Conservation (phyloP, 2,113 vertebrate species). For the Raja brachyura region DNA sequence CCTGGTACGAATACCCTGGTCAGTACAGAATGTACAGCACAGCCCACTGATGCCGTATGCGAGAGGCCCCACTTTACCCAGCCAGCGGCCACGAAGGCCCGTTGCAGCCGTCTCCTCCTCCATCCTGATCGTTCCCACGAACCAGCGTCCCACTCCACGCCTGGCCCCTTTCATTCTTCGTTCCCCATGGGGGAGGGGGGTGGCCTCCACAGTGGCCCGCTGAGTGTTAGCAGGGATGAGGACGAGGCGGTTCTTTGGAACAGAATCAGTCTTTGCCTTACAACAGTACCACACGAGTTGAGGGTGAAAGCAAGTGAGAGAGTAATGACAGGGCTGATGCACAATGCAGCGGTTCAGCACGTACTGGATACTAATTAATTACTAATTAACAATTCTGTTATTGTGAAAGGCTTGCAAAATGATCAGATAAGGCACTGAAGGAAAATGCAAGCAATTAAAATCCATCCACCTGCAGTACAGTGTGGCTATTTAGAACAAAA, state of each 20-base stretch:
- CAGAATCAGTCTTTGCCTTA: neutral
- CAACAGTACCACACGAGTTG: neutral
- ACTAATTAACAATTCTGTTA: constrained; percentile 20
- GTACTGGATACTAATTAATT: neutral
- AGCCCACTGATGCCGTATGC: too few species aligned
- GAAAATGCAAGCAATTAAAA: constrained; percentile 34
- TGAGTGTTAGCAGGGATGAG: neutral
- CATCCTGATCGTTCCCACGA: too few species aligned
- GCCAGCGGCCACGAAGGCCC: too few species aligned
- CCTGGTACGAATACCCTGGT: too few species aligned
- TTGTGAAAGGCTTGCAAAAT: neutral
- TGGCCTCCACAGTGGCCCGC: too few species aligned
- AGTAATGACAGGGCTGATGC: neutral
- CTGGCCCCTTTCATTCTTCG: too few species aligned
- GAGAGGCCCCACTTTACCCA: too few species aligned
- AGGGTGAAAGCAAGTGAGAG: neutral
- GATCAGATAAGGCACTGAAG: neutral
- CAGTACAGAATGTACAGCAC: too few species aligned
- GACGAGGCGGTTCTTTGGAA: neutral
- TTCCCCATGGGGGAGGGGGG: too few species aligned
- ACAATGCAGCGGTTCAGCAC: neutral
- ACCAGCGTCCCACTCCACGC: too few species aligned
- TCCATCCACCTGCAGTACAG: neutral
- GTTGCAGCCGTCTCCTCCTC: too few species aligned
- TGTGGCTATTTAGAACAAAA: neutral